Percentiles rank a stretch among this genome's conserved stretches.
These are phyloP conservation scores for Aromia moschata DNA, from an alignment of 2,888 invertebrate genomes.

Conservation along the genomic window DNA sequence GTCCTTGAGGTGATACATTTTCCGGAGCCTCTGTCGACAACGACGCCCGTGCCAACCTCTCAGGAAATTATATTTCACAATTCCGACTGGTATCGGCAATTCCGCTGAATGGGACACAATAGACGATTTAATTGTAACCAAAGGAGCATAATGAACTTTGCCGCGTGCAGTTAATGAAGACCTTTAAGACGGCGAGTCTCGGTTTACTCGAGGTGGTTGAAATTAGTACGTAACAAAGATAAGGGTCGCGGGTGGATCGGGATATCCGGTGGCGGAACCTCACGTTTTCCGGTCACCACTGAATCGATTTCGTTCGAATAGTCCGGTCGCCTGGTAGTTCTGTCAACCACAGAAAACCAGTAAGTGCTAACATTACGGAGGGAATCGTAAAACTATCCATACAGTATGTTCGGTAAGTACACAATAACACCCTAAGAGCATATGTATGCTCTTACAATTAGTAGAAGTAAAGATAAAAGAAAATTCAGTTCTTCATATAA, in stretches of 20 bases:
- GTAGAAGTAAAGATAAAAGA: too few relatives aligned
- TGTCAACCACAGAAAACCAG: too few relatives aligned
- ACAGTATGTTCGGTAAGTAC: too few relatives aligned
- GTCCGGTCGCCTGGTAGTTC: too few relatives aligned
- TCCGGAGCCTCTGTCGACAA: not conserved
- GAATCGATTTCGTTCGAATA: too few relatives aligned
- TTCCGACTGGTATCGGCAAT: not conserved
- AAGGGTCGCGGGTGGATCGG: conserved; percentile 13
- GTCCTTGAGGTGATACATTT: not conserved
- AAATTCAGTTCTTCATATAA: too few relatives aligned
- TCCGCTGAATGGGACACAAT: not conserved
- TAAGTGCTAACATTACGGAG: too few relatives aligned
- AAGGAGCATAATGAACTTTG: not conserved
- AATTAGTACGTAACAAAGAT: conserved; percentile 20
- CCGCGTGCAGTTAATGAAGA: not conserved
- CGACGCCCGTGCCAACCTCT: not conserved
- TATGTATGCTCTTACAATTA: too few relatives aligned
- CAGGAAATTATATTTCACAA: not conserved
- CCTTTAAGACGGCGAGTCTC: conserved; percentile 1
- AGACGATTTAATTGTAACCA: not conserved
- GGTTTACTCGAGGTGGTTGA: conserved; percentile 2
- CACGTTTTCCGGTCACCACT: conserved; percentile 18
- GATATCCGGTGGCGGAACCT: conserved; percentile 16
- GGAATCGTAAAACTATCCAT: too few relatives aligned
- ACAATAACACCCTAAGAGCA: too few relatives aligned